Base-by-base conservation (phyloP, 2,797 vertebrate genomes). In the Characodon lateralis region DNA sequence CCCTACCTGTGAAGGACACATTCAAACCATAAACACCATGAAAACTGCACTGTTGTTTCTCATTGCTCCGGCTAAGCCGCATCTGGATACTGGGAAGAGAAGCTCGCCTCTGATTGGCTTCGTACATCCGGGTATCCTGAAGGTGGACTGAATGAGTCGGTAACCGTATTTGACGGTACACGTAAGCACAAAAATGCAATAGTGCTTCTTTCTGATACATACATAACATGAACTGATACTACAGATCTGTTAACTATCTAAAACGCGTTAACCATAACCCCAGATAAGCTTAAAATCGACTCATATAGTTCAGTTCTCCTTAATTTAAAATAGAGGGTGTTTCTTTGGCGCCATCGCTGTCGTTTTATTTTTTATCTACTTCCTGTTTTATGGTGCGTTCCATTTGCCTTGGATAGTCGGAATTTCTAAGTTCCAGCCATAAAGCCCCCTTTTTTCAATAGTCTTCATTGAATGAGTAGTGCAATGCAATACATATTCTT, bases 1-100 rank as follows among this genome's bases (percentile, higher is more conserved):
- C 63, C 90, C 56, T 93, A 95, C 94, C 94, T 94, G 85, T 55
- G 75, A 80, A 72, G 76, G 71, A 88, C 84, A 81, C 90, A 87
- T 81, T 94, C 83, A 90, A 18, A 74, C 71, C 61, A 79, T 72
- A 82, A 78, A n/a, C 22, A 74, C 5, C 56, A 80, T 10, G 39
- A 80, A 81, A 83, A 53, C 71, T 53, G 58, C 43, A 48, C 76
- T 28, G 55, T 41, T 53, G 43, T 71, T 63, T 80, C 83, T 86
- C 90, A 92, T 93, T 88, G 89, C 90, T 76, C 22, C 24, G 18
- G 24, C 56, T 86, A 92, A 94, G 93, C 43, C 61, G 71, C 74
- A 81, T 93, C 91, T 77, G 94, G 93, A 93, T 93, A 94, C 81
- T 76, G 81, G 26, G 74, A 78, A 69, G 72, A 68, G 24, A 41